A percentile compares a stretch with the other conserved stretches of the same genome.
Conservation (phyloP, 1,140 invertebrate genomes). For the Arion vulgaris region DNA sequence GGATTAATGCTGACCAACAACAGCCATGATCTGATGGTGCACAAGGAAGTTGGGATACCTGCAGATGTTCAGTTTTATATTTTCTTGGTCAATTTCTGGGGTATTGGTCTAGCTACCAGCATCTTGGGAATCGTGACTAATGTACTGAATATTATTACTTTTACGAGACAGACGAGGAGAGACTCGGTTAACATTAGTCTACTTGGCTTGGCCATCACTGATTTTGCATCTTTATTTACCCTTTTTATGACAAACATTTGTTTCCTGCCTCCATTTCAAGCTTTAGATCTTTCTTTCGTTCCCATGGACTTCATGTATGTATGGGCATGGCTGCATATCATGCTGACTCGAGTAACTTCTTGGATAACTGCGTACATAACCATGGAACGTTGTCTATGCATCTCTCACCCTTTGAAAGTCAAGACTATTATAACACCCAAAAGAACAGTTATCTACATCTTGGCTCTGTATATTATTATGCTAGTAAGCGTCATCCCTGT, state of each 20-base stretch:
- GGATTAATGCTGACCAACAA: too few relatives aligned
- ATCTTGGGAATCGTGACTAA: slow-evolving; percentile 12
- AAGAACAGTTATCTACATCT: background rate
- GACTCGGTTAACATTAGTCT: slow-evolving; percentile 29
- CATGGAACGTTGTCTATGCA: slow-evolving; percentile 23
- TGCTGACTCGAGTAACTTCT: background rate
- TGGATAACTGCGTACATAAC: slow-evolving; percentile 15
- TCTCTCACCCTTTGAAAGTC: slow-evolving; percentile 23
- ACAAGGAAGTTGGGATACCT: background rate
- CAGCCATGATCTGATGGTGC: too few relatives aligned
- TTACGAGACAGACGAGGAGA: background rate
- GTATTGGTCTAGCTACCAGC: slow-evolving; percentile 10
- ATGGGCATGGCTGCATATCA: slow-evolving; percentile 14
- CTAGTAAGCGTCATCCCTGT: slow-evolving; percentile 4
- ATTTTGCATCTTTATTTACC: slow-evolving; percentile 9
- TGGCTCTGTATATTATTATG: background rate
- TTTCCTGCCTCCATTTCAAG: slow-evolving; percentile 10
- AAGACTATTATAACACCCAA: slow-evolving; percentile 9
- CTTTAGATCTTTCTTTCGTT: slow-evolving; percentile 1
- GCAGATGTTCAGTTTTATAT: background rate
- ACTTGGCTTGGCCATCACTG: slow-evolving; percentile 6
- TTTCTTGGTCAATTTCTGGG: background rate
- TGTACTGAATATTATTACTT: slow-evolving; percentile 7
- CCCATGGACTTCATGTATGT: background rate
- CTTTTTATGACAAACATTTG: slow-evolving; percentile 5